Percentiles rank a stretch among this genome's conserved stretches.
Evolutionary conservation across 2,888 invertebrate genomes (phyloP).

Genomic region (Plebejus melissa): DNA sequence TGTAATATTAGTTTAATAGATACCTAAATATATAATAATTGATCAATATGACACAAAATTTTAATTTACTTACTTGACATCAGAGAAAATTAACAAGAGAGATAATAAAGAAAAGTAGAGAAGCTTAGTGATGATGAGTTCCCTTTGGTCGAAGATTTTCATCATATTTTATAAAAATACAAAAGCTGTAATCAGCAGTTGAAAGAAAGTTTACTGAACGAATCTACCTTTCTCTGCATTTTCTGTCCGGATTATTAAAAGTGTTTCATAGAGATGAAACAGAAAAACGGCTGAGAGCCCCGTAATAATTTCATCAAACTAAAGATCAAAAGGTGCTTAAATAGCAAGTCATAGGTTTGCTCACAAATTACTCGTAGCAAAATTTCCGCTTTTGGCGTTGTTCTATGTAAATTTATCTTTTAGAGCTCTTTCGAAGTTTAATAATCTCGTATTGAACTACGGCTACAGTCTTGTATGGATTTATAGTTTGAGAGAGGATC

Average conservation of each 20-base stretch:
- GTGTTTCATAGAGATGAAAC: constrained; percentile 18
- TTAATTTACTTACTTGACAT: no score
- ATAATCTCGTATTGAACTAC: neutral
- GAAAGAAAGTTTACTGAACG: constrained; percentile 17
- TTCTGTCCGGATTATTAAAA: constrained; percentile 15
- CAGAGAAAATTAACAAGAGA: no score
- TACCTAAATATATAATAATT: no score
- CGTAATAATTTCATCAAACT: constrained; percentile 21
- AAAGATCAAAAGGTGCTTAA: constrained; percentile 26
- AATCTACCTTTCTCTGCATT: constrained; percentile 5
- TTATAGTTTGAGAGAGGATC: neutral
- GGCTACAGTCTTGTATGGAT: neutral
- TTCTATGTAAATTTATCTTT: constrained; percentile 18
- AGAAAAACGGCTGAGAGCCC: constrained; percentile 3
- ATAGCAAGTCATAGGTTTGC: constrained; percentile 17
- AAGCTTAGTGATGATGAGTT: neutral
- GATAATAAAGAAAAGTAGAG: neutral
- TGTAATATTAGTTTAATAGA: no score
- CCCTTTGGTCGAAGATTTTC: neutral
- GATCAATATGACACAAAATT: no score
- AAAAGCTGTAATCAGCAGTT: constrained; percentile 8
- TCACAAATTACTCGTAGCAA: neutral
- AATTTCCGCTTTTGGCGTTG: neutral
- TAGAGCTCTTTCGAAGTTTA: neutral
- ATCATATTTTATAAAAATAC: constrained; percentile 2